A percentile compares a stretch with the other conserved stretches of the same genome.
Evolutionary conservation across 2,797 vertebrate species (phyloP).

Genomic region (Falco peregrinus): DNA sequence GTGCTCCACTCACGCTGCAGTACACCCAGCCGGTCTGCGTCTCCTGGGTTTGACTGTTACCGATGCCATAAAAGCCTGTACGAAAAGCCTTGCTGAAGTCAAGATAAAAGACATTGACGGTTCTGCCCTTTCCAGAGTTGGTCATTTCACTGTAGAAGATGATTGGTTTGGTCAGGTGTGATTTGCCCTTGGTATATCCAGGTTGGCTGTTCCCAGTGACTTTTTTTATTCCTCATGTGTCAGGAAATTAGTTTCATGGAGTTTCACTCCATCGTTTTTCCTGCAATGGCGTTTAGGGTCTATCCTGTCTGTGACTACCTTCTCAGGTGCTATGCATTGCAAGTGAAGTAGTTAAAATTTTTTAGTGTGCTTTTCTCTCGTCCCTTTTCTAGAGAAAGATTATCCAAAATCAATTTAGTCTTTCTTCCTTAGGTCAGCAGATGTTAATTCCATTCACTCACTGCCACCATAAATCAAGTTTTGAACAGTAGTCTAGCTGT

Average conservation of each 20-base stretch:
- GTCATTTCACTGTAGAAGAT: neutral
- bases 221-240: neutral
- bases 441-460: conserved; percentile 50
- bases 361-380: neutral
- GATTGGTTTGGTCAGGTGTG: neutral
- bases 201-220: neutral
- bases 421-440: conserved; percentile 28
- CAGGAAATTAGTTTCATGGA: neutral
- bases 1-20: neutral
- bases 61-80: neutral
- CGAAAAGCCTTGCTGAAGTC: neutral
- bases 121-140: neutral
- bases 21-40: rapidly evolving
- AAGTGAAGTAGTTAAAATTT: neutral
- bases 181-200: neutral
- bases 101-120: neutral
- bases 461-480: conserved; percentile 38
- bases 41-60: neutral
- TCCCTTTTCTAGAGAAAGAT: neutral
- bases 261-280: neutral
- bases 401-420: conserved; percentile 39
- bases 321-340: neutral
- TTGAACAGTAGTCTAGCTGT: conserved; percentile 46
- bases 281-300: neutral
- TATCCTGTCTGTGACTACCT: neutral